Evolutionary conservation across 2,888 invertebrate genomes (phyloP).

Genomic region (Himalopsyche anomala): DNA sequence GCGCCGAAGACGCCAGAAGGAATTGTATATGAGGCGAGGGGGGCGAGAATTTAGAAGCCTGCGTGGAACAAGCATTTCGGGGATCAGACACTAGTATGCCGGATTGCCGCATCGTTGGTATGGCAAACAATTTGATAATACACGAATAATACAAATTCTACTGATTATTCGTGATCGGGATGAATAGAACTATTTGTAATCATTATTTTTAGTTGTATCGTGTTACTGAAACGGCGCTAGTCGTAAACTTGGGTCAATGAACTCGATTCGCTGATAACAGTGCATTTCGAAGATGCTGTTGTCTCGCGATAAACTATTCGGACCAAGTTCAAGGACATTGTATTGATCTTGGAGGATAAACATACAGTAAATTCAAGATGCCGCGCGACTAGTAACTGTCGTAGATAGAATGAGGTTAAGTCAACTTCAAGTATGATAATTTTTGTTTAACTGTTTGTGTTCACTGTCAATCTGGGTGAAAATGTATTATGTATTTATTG

Average conservation of each 20-base stretch:
- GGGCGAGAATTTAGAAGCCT: background rate
- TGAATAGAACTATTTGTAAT: background rate
- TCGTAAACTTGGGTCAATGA: background rate
- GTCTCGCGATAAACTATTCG: no score
- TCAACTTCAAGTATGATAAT: no score
- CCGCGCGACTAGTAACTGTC: no score
- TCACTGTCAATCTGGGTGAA: no score
- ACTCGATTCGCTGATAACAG: background rate
- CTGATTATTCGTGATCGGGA: background rate
- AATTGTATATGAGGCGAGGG: conserved; percentile 17
- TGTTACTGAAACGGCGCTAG: background rate
- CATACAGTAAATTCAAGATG: no score
- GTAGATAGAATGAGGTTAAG: no score
- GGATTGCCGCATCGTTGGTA: background rate
- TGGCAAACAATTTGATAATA: background rate
- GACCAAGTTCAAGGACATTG: no score
- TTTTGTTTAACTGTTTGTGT: no score
- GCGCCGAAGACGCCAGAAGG: conserved; percentile 19
- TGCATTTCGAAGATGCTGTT: no score
- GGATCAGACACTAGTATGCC: background rate
- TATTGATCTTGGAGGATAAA: no score
- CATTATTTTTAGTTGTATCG: background rate
- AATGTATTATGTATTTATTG: no score
- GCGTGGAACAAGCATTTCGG: conserved; percentile 10
- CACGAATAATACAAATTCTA: background rate